These are phyloP conservation scores for Graphium colonna DNA, from an alignment of 2,888 invertebrate species.

Conservation along the genomic window DNA sequence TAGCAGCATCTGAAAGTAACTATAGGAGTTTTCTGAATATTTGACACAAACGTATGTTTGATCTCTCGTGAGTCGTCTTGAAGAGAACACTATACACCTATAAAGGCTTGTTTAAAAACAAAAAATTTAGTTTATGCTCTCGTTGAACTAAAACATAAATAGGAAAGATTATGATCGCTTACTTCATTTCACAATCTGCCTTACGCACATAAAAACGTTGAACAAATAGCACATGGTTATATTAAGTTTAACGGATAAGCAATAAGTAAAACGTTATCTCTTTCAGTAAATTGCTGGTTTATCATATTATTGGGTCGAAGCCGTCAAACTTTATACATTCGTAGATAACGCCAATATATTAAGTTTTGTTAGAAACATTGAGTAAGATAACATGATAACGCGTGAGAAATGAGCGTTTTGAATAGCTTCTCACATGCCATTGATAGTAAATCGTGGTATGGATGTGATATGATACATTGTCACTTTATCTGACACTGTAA, in stretches of 20 bases:
- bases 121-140: too few species aligned
- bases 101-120: too few species aligned
- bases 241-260: not conserved
- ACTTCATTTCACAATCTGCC: too few species aligned
- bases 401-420: constrained; percentile 61
- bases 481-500: not conserved
- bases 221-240: not conserved
- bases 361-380: constrained; percentile 42
- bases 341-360: constrained; percentile 40
- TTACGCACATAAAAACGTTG: not conserved
- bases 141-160: too few species aligned
- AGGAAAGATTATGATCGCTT: too few species aligned
- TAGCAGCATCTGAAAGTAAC: too few species aligned
- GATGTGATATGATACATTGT: constrained; percentile 25
- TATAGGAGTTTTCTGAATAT: too few species aligned
- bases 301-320: constrained; percentile 16
- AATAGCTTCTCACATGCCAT: constrained; percentile 58
- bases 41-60: too few species aligned
- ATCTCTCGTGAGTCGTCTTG: too few species aligned
- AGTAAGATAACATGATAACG: constrained; percentile 54
- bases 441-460: constrained; percentile 34
- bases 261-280: constrained; percentile 2
- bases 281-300: constrained; percentile 4
- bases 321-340: constrained; percentile 20
- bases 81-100: too few species aligned